Percentiles rank a stretch among this genome's conserved stretches.
phyloP scores from a whole-genome alignment of 2,113 vertebrate species.

The Cepphus grylle region DNA sequence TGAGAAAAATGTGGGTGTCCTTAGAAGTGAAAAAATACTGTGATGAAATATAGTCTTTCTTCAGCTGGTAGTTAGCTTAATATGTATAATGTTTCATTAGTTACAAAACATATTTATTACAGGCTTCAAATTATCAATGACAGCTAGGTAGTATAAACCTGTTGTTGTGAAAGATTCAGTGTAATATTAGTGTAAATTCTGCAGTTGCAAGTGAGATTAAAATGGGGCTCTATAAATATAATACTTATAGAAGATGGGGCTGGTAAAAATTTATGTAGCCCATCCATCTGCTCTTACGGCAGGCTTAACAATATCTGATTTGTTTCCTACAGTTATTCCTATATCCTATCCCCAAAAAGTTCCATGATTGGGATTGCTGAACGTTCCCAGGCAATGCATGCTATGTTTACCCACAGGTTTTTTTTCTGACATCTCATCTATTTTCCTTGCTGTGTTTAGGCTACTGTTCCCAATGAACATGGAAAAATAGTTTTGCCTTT shows the following conservation, averaged over 20 bases:
- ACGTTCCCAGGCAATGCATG: neutral
- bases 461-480: neutral
- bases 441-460: neutral
- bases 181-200: neutral
- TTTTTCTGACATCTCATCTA: neutral
- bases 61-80: neutral
- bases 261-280: neutral
- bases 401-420: neutral
- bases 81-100: neutral
- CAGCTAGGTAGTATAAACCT: neutral
- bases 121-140: neutral
- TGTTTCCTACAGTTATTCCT: neutral
- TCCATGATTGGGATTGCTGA: neutral
- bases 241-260: neutral
- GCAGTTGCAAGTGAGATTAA: neutral
- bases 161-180: neutral
- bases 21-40: neutral
- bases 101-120: neutral
- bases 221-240: neutral
- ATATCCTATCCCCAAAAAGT: neutral
- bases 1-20: neutral
- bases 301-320: neutral
- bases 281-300: neutral
- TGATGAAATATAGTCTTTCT: neutral
- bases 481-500: neutral